These are phyloP conservation scores for Pseudoips prasinana DNA, from an alignment of 2,888 invertebrate genomes.

Conservation along the genomic window DNA sequence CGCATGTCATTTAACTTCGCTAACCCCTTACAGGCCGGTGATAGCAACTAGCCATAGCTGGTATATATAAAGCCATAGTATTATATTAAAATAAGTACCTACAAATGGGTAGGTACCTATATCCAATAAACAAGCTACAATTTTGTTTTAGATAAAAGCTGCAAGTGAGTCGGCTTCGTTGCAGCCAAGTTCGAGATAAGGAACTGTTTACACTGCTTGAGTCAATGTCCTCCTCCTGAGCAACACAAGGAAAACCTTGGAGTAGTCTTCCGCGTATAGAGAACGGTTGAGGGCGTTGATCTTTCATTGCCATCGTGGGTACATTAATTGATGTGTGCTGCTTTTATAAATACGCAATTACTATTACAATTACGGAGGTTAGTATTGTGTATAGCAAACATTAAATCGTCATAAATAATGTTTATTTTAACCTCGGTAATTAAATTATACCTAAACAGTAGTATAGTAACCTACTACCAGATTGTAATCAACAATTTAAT, in stretches of 20 bases:
- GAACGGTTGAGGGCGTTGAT: slow-evolving; percentile 61
- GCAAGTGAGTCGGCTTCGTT: slow-evolving; percentile 55
- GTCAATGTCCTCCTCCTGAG: slow-evolving; percentile 79
- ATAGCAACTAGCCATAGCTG: too few species aligned
- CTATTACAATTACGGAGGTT: slow-evolving; percentile 31
- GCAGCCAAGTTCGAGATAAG: slow-evolving; percentile 75
- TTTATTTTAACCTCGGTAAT: slow-evolving; percentile 15
- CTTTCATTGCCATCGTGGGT: slow-evolving; percentile 43
- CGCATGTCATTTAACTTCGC: too few species aligned
- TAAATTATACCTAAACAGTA: slow-evolving; percentile 10
- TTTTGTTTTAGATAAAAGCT: slow-evolving; percentile 75
- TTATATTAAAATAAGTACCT: too few species aligned
- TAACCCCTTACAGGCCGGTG: too few species aligned
- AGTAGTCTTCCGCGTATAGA: slow-evolving; percentile 60
- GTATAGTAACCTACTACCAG: background rate
- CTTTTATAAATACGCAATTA: slow-evolving; percentile 38
- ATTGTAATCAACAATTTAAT: background rate
- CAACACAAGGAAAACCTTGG: slow-evolving; percentile 76
- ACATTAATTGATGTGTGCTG: slow-evolving; percentile 43
- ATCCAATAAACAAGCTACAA: slow-evolving; percentile 37
- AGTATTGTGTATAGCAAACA: slow-evolving; percentile 15
- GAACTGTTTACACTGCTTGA: slow-evolving; percentile 80
- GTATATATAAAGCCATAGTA: too few species aligned
- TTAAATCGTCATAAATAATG: slow-evolving; percentile 28
- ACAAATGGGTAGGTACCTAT: too few species aligned